Conservation (phyloP, 2,113 vertebrate genomes). For the Thryonomys swinderianus region DNA sequence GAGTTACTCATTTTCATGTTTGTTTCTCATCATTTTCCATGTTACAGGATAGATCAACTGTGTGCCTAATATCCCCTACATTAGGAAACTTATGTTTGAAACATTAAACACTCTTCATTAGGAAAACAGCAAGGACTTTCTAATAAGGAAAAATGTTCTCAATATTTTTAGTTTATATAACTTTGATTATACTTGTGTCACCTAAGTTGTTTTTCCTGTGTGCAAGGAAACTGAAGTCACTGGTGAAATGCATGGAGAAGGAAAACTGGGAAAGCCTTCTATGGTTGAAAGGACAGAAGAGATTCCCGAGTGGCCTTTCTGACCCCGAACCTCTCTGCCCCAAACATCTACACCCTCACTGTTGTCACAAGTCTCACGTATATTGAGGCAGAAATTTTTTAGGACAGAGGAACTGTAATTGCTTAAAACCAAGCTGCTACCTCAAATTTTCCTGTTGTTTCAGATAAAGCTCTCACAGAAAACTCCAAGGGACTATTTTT, state of each 20-base stretch:
- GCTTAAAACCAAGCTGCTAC: neutral
- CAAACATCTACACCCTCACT: no score
- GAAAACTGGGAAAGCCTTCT: neutral
- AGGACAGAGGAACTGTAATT: neutral
- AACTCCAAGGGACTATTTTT: neutral
- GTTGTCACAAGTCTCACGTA: no score
- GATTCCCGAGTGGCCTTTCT: neutral
- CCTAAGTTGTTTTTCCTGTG: neutral
- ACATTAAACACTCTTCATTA: no score
- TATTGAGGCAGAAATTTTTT: rapidly evolving
- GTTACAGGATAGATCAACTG: no score
- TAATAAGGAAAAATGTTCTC: neutral
- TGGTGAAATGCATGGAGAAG: neutral
- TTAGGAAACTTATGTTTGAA: neutral
- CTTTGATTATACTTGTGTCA: neutral
- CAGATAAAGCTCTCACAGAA: neutral
- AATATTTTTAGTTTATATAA: neutral
- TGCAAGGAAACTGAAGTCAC: neutral
- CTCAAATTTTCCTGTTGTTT: neutral
- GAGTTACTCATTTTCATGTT: no score
- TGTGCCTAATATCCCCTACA: neutral
- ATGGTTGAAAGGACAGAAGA: no score
- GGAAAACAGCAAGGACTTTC: neutral
- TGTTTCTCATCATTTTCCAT: no score
- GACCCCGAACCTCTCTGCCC: neutral